Conservation (phyloP, 2,888 invertebrate species). For the Apoda limacodes region DNA sequence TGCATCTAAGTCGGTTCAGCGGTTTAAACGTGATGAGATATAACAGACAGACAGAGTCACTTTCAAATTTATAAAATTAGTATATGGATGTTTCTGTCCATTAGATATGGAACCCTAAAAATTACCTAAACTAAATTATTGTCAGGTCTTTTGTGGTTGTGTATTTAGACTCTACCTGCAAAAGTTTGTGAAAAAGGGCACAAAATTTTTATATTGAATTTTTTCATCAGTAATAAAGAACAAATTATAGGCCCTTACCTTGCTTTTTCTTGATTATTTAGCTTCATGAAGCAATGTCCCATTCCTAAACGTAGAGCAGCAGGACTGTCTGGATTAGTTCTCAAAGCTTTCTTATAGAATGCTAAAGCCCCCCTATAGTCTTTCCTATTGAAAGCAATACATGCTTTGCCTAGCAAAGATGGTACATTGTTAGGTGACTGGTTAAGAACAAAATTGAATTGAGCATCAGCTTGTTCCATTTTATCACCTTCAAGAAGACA, state of each 20-base stretch:
- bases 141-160: no score
- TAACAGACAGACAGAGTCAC: no score
- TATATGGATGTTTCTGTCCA: no score
- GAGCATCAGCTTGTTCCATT: slow-evolving; percentile 99
- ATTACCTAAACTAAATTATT: no score
- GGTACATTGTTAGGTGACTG: slow-evolving; percentile 97
- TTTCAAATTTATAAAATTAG: no score
- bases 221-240: no score
- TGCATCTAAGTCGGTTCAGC: no score
- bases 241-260: slow-evolving; percentile 53
- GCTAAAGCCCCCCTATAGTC: slow-evolving; percentile 95
- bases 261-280: slow-evolving; percentile 96
- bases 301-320: slow-evolving; percentile 97
- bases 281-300: slow-evolving; percentile 98
- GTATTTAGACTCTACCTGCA: no score
- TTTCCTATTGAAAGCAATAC: slow-evolving; percentile 98
- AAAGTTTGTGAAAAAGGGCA: not conserved
- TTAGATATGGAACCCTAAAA: no score
- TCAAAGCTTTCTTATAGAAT: slow-evolving; percentile 96
- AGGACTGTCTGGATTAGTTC: slow-evolving; percentile 97
- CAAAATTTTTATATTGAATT: not conserved
- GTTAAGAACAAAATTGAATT: slow-evolving; percentile 98
- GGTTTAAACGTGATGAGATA: no score
- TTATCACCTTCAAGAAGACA: slow-evolving; percentile 98
- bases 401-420: slow-evolving; percentile 97